Evolutionary conservation across 1,140 invertebrate species (phyloP).

Genomic region (Eueides isabella): DNA sequence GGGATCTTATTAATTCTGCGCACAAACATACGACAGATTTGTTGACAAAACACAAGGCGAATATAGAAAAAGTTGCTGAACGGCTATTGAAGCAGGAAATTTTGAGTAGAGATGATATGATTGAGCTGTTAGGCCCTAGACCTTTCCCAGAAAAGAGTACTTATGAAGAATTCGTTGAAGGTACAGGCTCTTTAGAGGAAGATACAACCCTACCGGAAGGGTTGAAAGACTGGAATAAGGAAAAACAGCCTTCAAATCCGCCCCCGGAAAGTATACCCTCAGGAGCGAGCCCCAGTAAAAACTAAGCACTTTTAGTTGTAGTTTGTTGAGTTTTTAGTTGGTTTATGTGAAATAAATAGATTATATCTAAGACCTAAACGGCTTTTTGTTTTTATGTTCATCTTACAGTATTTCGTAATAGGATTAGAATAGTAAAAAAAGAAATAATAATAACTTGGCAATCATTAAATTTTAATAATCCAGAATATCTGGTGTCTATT

Average conservation of each 20-base stretch:
- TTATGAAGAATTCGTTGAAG: slow-evolving; percentile 99
- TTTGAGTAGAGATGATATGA: slow-evolving; percentile 98
- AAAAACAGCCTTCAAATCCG: slow-evolving; percentile 72
- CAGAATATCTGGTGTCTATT: slow-evolving; percentile 16
- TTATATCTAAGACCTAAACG: slow-evolving; percentile 71
- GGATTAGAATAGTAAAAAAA: slow-evolving; percentile 13
- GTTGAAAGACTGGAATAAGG: slow-evolving; percentile 96
- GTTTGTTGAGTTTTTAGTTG: slow-evolving; percentile 62
- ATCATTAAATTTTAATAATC: slow-evolving; percentile 40
- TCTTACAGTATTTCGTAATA: slow-evolving; percentile 21
- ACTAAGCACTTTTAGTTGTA: slow-evolving; percentile 61
- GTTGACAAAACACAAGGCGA: slow-evolving; percentile 92
- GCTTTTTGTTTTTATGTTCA: slow-evolving; percentile 52
- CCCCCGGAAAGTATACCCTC: slow-evolving; percentile 58
- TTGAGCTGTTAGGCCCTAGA: slow-evolving; percentile 95
- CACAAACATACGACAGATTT: slow-evolving; percentile 92
- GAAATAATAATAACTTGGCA: slow-evolving; percentile 35
- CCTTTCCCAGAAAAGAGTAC: slow-evolving; percentile 99
- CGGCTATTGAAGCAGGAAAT: slow-evolving; percentile 97
- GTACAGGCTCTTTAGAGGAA: slow-evolving; percentile 98
- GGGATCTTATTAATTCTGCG: slow-evolving; percentile 91
- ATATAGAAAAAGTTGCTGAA: slow-evolving; percentile 97
- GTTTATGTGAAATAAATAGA: slow-evolving; percentile 74
- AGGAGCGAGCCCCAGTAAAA: slow-evolving; percentile 58
- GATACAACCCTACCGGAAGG: slow-evolving; percentile 97